Conservation (phyloP, 2,797 vertebrate genomes). For the Pangasius mekongensis region DNA sequence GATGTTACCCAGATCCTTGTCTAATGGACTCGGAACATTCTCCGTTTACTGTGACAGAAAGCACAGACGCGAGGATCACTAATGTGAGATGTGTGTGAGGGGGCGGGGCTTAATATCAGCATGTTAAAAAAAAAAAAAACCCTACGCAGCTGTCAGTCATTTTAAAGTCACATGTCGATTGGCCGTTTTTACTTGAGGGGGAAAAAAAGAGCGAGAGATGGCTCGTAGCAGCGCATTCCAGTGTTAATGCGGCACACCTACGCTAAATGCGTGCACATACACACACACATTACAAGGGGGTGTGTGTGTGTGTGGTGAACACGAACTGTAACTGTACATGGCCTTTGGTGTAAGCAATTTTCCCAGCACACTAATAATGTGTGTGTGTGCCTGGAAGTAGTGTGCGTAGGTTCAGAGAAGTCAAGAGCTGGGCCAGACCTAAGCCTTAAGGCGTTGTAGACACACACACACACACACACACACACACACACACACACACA, state of each 20-base stretch:
- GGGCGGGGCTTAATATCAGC: background rate
- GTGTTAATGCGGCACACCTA: background rate
- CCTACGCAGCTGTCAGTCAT: background rate
- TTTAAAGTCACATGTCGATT: background rate
- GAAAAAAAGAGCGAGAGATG: no score
- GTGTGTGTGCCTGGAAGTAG: background rate
- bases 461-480: slow-evolving; percentile 8
- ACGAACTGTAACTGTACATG: background rate
- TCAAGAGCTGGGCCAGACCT: slow-evolving; percentile 20
- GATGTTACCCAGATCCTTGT: no score
- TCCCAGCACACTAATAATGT: background rate
- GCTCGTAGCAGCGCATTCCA: no score
- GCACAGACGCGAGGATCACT: background rate
- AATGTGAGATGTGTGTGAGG: background rate
- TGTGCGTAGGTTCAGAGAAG: slow-evolving; percentile 5
- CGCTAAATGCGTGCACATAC: background rate
- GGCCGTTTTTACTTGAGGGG: background rate
- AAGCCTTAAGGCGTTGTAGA: background rate
- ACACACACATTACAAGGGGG: background rate
- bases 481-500: slow-evolving; percentile 24
- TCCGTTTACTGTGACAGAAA: no score
- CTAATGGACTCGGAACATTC: no score
- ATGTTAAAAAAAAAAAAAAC: background rate
- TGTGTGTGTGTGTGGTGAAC: background rate
- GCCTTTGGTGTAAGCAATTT: background rate